phyloP scores from a whole-genome alignment of 2,113 vertebrate genomes.

The Apistogramma diplotaenia region DNA sequence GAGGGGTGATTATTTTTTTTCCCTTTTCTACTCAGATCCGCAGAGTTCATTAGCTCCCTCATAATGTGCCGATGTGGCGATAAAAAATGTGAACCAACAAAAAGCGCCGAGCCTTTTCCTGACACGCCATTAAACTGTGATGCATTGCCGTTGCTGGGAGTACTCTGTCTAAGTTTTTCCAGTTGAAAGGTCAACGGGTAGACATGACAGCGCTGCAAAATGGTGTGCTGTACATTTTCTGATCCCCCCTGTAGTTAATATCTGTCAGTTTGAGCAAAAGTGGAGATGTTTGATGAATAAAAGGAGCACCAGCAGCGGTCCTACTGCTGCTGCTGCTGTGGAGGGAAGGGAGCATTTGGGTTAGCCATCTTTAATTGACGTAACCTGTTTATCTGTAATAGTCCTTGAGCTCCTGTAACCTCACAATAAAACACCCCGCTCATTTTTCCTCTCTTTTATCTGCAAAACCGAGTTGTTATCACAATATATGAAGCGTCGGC shows the following conservation, averaged over 20 bases:
- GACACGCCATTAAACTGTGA: conserved; percentile 75
- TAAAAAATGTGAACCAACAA: conserved; percentile 70
- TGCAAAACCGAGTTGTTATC: conserved; percentile 77
- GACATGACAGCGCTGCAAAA: conserved; percentile 57
- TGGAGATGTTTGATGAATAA: background rate
- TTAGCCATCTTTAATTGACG: conserved; percentile 53
- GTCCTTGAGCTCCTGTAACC: conserved; percentile 85
- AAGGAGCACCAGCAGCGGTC: background rate
- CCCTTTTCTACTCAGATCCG: conserved; percentile 25
- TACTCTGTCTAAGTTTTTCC: conserved; percentile 46
- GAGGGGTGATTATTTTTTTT: background rate
- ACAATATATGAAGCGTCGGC: conserved; percentile 78
- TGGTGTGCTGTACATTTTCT: conserved; percentile 28
- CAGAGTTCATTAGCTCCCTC: conserved; percentile 75
- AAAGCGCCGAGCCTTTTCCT: conserved; percentile 24
- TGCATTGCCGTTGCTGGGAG: conserved; percentile 63
- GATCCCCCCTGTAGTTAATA: conserved; percentile 15
- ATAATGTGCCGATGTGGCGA: conserved; percentile 77
- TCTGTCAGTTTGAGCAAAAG: conserved; percentile 11
- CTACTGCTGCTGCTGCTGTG: background rate
- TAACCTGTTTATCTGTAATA: conserved; percentile 82
- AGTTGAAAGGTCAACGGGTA: conserved; percentile 73
- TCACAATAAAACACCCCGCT: conserved; percentile 81
- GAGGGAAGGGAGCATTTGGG: background rate
- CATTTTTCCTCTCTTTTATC: conserved; percentile 53